Percentiles rank a stretch among this genome's conserved stretches.
Conservation (phyloP, 2,888 invertebrate species). For the Pheosia tremula region DNA sequence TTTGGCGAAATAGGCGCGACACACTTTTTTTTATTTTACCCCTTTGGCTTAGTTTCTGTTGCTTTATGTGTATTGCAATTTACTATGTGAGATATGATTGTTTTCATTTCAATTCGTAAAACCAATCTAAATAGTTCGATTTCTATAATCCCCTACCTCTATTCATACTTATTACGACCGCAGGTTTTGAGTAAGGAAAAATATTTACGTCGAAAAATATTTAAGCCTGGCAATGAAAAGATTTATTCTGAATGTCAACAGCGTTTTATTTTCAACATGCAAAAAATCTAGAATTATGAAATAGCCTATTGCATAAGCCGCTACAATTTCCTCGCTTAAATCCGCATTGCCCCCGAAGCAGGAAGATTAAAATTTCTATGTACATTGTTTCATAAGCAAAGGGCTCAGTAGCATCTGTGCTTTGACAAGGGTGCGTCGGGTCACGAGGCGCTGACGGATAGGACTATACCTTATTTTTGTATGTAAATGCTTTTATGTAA, state of each 20-base stretch:
- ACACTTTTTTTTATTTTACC: too few species aligned
- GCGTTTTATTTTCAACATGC: not conserved
- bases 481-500: constrained; percentile 33
- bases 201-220: too few species aligned
- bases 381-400: constrained; percentile 71
- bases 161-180: too few species aligned
- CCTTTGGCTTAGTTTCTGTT: too few species aligned
- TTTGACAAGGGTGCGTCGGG: constrained; percentile 68
- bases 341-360: constrained; percentile 18
- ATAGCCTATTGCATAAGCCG: not conserved
- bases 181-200: too few species aligned
- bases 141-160: too few species aligned
- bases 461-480: constrained; percentile 29
- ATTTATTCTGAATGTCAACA: not conserved
- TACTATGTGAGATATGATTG: too few species aligned
- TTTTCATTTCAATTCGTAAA: too few species aligned
- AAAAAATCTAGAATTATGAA: not conserved
- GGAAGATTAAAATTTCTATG: constrained; percentile 71
- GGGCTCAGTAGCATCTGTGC: constrained; percentile 62
- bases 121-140: too few species aligned
- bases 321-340: constrained; percentile 10
- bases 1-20: too few species aligned
- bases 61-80: too few species aligned
- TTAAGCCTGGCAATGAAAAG: too few species aligned
- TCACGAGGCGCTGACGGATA: constrained; percentile 57